A percentile compares a stretch with the other conserved stretches of the same genome.
Evolutionary conservation across 2,113 vertebrate species (phyloP).

Genomic region (cattle (Bos taurus)): DNA sequence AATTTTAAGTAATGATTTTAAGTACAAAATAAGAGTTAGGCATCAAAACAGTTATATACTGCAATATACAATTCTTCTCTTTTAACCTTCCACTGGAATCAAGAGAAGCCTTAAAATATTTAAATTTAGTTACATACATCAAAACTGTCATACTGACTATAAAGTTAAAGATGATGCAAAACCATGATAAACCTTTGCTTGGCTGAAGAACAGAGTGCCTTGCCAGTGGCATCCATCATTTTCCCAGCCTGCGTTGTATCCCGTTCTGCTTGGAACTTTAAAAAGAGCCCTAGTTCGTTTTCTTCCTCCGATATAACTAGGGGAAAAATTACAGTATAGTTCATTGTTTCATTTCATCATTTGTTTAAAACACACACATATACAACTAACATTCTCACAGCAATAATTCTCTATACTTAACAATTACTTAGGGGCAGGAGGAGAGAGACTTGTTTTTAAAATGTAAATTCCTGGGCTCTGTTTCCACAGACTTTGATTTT

Average conservation of each 20-base stretch:
- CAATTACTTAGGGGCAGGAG: not conserved
- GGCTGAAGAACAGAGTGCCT: constrained; percentile 85
- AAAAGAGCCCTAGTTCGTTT: constrained; percentile 88
- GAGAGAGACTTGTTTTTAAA: not conserved
- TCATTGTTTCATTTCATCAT: constrained; percentile 29
- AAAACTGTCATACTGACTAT: not conserved
- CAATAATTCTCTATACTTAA: not conserved
- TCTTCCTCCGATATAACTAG: constrained; percentile 86
- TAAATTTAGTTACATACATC: not conserved
- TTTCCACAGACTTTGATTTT: not conserved
- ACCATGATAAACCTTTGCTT: constrained; percentile 83
- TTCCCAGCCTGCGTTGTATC: constrained; percentile 84
- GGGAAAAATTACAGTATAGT: constrained; percentile 50
- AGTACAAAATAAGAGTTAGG: constrained; percentile 18
- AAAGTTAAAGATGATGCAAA: not conserved
- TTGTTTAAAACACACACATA: constrained; percentile 34
- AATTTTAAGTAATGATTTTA: constrained; percentile 34
- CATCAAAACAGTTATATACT: constrained; percentile 9
- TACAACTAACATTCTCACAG: not conserved
- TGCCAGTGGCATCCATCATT: constrained; percentile 89
- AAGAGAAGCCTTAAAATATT: not conserved
- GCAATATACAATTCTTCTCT: not conserved
- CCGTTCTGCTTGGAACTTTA: constrained; percentile 85
- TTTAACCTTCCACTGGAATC: not conserved
- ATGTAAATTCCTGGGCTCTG: not conserved